Evolutionary conservation across 1,140 invertebrate species (phyloP).

Genomic region (Neodiprion fabricii): DNA sequence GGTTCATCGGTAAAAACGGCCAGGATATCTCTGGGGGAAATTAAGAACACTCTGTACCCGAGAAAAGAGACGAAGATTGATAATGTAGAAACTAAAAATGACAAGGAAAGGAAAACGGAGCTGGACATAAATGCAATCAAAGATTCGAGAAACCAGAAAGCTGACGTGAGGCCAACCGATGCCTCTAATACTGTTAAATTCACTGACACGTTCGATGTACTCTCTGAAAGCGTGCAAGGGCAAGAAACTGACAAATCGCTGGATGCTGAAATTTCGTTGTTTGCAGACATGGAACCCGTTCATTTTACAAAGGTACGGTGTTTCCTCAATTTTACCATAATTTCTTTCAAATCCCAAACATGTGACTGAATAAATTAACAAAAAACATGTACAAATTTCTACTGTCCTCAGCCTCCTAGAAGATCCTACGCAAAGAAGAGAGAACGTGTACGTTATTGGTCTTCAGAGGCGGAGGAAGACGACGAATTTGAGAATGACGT

Average conservation of each 20-base stretch:
- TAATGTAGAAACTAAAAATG: conserved; percentile 17
- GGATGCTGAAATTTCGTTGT: conserved; percentile 35
- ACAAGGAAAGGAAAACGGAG: not conserved
- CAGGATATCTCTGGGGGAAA: conserved; percentile 33
- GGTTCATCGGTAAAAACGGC: not conserved
- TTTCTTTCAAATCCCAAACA: not conserved
- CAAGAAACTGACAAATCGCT: conserved; percentile 2
- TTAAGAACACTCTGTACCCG: conserved; percentile 31
- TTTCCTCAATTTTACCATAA: not conserved
- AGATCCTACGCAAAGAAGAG: conserved; percentile 48
- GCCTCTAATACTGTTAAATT: conserved; percentile 27
- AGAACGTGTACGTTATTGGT: conserved; percentile 19
- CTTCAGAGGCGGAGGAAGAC: conserved; percentile 26
- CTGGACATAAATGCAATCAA: conserved; percentile 11
- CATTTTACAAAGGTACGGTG: conserved; percentile 44
- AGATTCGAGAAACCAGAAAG: conserved; percentile 10
- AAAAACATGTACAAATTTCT: conserved; percentile 18
- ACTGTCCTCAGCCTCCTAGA: conserved; percentile 43
- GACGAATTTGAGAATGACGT: not conserved
- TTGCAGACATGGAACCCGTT: conserved; percentile 44
- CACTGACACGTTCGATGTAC: conserved; percentile 47
- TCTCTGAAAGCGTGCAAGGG: conserved; percentile 27
- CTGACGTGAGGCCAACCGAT: conserved; percentile 13
- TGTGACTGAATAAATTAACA: not conserved
- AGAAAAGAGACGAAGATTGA: conserved; percentile 17